Evolutionary conservation across 2,113 vertebrate species (phyloP).

Genomic region (Rhinoderma darwinii): DNA sequence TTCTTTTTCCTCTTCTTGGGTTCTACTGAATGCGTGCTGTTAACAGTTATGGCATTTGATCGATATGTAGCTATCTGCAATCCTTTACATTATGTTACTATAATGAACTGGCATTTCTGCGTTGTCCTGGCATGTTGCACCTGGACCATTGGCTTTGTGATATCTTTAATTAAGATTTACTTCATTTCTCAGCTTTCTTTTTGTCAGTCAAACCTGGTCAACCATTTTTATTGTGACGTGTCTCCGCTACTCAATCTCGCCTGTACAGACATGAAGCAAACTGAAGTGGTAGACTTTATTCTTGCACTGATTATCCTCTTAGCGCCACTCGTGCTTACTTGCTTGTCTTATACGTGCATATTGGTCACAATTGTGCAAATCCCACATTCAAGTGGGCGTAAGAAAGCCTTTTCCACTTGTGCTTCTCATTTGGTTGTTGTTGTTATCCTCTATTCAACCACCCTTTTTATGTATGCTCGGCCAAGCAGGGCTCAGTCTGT

Average conservation of each 20-base stretch:
- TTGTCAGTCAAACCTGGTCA: conserved; percentile 66
- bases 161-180: conserved; percentile 63
- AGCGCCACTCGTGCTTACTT: conserved; percentile 61
- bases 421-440: conserved; percentile 65
- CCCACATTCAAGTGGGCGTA: conserved; percentile 54
- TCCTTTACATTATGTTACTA: conserved; percentile 57
- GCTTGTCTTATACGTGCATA: conserved; percentile 65
- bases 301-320: conserved; percentile 65
- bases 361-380: conserved; percentile 63
- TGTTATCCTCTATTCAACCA: conserved; percentile 65
- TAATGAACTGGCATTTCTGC: conserved; percentile 56
- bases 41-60: conserved; percentile 66
- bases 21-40: conserved; percentile 60
- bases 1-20: conserved; percentile 62
- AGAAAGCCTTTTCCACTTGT: conserved; percentile 69
- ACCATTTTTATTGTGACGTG: conserved; percentile 69
- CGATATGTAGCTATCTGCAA: conserved; percentile 63
- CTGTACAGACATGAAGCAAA: conserved; percentile 63
- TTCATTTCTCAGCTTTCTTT: conserved; percentile 65
- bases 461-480: conserved; percentile 67
- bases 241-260: conserved; percentile 67
- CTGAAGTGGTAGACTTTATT: conserved; percentile 66
- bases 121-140: conserved; percentile 51
- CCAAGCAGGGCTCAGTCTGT: conserved; percentile 64
- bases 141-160: conserved; percentile 62